Evolutionary conservation across 2,113 vertebrate genomes (phyloP), one percentile per base, ranked within the genome.

Genomic region (Trichechus manatus): DNA sequence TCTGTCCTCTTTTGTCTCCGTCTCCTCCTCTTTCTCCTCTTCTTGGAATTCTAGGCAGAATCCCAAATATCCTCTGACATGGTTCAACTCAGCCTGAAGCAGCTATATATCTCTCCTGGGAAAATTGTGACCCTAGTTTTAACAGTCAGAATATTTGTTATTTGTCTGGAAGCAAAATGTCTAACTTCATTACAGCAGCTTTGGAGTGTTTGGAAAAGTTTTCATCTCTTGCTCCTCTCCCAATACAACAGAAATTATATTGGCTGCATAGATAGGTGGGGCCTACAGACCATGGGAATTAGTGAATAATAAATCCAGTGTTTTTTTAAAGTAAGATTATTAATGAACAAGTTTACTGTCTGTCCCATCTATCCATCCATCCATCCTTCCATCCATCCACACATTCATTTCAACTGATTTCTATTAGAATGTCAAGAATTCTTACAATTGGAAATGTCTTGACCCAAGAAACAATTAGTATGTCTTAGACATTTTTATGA

Each of bases 321-420:
- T 89, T 81, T n/a, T 63, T 95, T 82, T 84, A 66, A 94, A 94
- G 50, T 91, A 96, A 89, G 29, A 0, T 39, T 47, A 23, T 92
- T 63, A 77, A 61, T 79, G 70, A 78, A 27, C 7, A 70, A 19
- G 2, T 36, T 27, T 66, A 20, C 72, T 33, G 27, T 42, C 61
- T 79, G 42, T 72, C 80, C 80, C 39, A 53, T 87, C 61, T 7
- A 33, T 47, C 63, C 81, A 33, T 79, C 25, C 20, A 50, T 64
- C 53, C 1, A 36, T 56, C 13, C 53, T 56, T 56, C 53, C 53
- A 13, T 56, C 25, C 20, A 50, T 64, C 53, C 1, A 36, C 6
- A 64, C 5, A 20, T 82, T 81, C 17, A 79, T 89, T 85, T 97
- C 36, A 36, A 6, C 63, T 77, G n/a, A 56, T 77, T 88, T 44